A percentile compares a stretch with the other conserved stretches of the same genome.
These are phyloP conservation scores for Brachionus rotundiformis DNA, from an alignment of 1,140 invertebrate genomes.

Conservation along the genomic window DNA sequence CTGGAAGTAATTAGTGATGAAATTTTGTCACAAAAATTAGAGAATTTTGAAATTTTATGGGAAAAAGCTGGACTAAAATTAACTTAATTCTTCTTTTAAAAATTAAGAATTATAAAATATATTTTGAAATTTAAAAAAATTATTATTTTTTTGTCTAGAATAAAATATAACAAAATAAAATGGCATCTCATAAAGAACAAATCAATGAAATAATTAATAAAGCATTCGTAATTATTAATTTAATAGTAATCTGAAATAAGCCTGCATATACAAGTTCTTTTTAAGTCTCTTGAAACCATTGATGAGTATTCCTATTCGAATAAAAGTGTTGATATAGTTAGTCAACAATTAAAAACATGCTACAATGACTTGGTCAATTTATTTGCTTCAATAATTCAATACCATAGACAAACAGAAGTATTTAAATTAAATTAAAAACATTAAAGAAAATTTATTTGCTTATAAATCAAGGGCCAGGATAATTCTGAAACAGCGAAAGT, in stretches of 20 bases:
- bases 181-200: background rate
- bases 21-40: no score
- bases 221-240: slow-evolving; percentile 29
- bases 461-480: background rate
- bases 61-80: no score
- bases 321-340: background rate
- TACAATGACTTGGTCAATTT: slow-evolving; percentile 22
- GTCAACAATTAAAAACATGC: background rate
- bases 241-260: no score
- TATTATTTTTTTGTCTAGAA: no score
- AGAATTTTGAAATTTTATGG: no score
- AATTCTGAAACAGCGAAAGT: background rate
- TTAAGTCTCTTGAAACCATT: slow-evolving; percentile 30
- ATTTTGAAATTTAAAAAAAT: no score
- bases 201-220: slow-evolving; percentile 12
- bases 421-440: background rate
- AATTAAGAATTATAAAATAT: no score
- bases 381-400: background rate
- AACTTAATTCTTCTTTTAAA: background rate
- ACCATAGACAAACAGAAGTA: background rate
- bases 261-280: no score
- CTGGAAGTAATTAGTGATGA: no score
- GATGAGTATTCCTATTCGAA: slow-evolving; percentile 10
- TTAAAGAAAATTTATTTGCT: background rate
- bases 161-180: no score